A percentile compares a stretch with the other conserved stretches of the same genome.
These are phyloP conservation scores for Drosophila yakuba DNA, from an alignment of 1,140 invertebrate species.

Conservation along the genomic window DNA sequence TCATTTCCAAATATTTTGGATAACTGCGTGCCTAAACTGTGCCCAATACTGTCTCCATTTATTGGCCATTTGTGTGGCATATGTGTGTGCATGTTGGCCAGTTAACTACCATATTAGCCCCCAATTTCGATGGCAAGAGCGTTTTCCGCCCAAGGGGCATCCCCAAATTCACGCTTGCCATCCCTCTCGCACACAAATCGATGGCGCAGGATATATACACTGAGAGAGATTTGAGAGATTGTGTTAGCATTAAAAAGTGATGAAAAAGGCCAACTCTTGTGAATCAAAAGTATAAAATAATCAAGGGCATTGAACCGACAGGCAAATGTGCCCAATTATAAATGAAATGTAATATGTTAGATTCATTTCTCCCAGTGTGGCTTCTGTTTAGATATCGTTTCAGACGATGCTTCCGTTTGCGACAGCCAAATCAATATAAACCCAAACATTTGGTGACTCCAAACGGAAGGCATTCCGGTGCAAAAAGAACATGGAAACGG, in stretches of 20 bases:
- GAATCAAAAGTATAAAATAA: too few relatives aligned
- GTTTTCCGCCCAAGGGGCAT: conserved; percentile 35
- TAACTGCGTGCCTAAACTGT: background rate
- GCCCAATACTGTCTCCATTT: background rate
- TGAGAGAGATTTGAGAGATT: background rate
- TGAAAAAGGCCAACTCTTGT: too few relatives aligned
- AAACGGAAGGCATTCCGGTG: conserved; percentile 2
- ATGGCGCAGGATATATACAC: conserved; percentile 13
- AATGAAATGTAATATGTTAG: background rate
- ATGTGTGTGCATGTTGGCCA: conserved; percentile 13
- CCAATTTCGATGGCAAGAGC: conserved; percentile 24
- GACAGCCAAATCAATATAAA: conserved; percentile 22
- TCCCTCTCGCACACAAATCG: conserved; percentile 39
- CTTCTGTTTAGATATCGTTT: conserved; percentile 19
- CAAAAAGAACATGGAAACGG: background rate
- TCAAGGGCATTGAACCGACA: too few relatives aligned
- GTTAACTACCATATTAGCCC: conserved; percentile 15
- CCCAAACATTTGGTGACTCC: conserved; percentile 8
- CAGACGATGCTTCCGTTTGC: conserved; percentile 16
- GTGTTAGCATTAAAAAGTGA: too few relatives aligned
- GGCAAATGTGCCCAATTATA: background rate
- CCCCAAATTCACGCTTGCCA: conserved; percentile 20
- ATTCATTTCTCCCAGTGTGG: background rate
- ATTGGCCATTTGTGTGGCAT: background rate
- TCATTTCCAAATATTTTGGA: background rate